phyloP scores from a whole-genome alignment of 2,888 invertebrate genomes.

The Xestia xanthographa region DNA sequence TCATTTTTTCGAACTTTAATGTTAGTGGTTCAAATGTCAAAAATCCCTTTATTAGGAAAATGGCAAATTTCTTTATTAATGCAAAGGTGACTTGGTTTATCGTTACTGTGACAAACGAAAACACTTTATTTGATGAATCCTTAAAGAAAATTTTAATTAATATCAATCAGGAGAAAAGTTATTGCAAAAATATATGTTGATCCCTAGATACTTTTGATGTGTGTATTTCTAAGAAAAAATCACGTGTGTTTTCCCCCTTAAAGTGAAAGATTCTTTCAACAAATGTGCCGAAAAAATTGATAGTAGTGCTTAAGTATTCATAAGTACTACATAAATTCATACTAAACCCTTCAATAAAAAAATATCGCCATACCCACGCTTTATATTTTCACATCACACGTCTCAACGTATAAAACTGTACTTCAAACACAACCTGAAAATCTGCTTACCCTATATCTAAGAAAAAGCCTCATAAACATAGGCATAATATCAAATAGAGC shows the following conservation, averaged over 20 bases:
- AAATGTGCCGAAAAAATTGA: background rate
- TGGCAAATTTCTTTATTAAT: too few relatives aligned
- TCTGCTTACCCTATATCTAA: slow-evolving; percentile 36
- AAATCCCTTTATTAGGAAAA: too few relatives aligned
- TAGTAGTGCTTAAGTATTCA: background rate
- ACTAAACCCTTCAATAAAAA: slow-evolving; percentile 7
- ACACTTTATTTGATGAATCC: too few relatives aligned
- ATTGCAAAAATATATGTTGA: too few relatives aligned
- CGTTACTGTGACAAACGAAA: too few relatives aligned
- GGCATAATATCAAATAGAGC: slow-evolving; percentile 58
- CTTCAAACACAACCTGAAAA: slow-evolving; percentile 29
- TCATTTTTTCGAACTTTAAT: too few relatives aligned
- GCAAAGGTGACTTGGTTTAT: too few relatives aligned
- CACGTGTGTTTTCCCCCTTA: background rate
- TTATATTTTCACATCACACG: background rate
- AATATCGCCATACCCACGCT: background rate
- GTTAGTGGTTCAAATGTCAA: too few relatives aligned
- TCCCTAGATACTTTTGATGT: too few relatives aligned
- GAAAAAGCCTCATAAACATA: slow-evolving; percentile 38
- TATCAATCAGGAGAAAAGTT: too few relatives aligned
- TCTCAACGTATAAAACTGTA: slow-evolving; percentile 20
- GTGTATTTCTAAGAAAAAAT: background rate
- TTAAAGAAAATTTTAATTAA: too few relatives aligned
- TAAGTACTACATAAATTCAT: background rate
- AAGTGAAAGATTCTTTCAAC: background rate